phyloP scores from a whole-genome alignment of 2,113 vertebrate species.

The Elaphurus davidianus region DNA sequence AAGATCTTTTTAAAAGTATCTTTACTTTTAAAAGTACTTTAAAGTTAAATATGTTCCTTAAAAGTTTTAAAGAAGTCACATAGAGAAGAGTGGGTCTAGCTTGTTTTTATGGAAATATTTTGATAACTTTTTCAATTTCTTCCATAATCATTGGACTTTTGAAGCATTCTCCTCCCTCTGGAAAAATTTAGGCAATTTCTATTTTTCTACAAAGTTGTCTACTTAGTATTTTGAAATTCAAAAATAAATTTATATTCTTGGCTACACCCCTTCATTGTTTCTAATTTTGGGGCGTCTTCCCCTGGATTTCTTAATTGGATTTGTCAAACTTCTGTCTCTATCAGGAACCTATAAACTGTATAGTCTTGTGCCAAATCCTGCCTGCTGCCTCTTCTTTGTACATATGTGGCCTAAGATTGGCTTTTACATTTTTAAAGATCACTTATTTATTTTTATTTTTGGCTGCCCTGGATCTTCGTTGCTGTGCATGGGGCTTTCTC shows the following conservation, averaged over 20 bases:
- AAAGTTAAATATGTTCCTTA: neutral
- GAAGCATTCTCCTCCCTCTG: neutral
- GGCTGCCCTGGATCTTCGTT: neutral
- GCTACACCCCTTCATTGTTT: neutral
- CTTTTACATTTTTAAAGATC: neutral
- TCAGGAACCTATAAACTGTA: neutral
- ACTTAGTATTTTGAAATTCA: neutral
- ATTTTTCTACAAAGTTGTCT: neutral
- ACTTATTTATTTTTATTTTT: neutral
- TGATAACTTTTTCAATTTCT: neutral
- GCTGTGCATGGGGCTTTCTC: neutral
- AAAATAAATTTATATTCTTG: neutral
- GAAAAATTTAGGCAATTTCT: neutral
- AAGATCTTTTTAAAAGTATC: neutral
- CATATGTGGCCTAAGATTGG: neutral
- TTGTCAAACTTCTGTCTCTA: neutral
- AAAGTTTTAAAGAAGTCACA: slow-evolving; percentile 19
- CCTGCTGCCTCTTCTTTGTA: neutral
- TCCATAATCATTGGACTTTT: neutral
- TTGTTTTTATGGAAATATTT: slow-evolving; percentile 23
- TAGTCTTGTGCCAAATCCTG: neutral
- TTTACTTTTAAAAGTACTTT: too few relatives aligned
- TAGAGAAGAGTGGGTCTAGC: neutral
- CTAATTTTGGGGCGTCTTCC: neutral
- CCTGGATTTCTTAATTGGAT: neutral